Evolutionary conservation across 2,797 vertebrate species (phyloP).

Genomic region (Trematomus bernacchii): DNA sequence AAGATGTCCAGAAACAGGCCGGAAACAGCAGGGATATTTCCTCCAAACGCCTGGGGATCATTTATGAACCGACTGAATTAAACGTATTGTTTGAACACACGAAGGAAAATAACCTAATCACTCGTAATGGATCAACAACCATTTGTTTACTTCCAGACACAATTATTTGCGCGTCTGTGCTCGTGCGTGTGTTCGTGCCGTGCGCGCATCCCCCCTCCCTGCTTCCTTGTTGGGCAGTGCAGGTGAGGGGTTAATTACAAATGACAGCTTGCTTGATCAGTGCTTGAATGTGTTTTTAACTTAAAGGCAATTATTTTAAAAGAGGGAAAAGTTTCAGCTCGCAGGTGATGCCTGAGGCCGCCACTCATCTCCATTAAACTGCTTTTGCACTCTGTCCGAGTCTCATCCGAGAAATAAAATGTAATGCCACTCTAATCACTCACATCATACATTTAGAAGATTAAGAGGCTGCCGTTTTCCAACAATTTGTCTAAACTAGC

Average conservation of each 20-base stretch:
- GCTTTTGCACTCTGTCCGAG: conserved; percentile 22
- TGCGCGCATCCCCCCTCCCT: neutral
- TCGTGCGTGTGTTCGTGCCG: conserved; percentile 12
- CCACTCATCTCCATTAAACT: conserved; percentile 28
- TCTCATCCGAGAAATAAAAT: conserved; percentile 30
- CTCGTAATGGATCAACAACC: conserved; percentile 3
- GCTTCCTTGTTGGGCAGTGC: conserved; percentile 48
- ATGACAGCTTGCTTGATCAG: conserved; percentile 67
- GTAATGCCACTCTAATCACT: conserved; percentile 21
- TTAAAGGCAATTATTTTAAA: conserved; percentile 47
- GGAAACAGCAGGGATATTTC: conserved; percentile 2
- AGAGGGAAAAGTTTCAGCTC: conserved; percentile 46
- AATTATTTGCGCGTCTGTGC: conserved; percentile 4
- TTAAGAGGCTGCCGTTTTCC: conserved; percentile 33
- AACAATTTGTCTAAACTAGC: conserved; percentile 58
- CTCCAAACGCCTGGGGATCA: neutral
- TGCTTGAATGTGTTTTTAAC: conserved; percentile 35
- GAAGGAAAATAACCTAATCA: conserved; percentile 28
- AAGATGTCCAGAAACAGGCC: conserved; percentile 44
- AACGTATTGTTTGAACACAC: neutral
- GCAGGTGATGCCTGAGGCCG: conserved; percentile 49
- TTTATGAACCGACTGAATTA: conserved; percentile 16
- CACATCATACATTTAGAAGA: conserved; percentile 54
- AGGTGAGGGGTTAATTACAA: conserved; percentile 78
- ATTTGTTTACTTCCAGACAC: conserved; percentile 29